Evolutionary conservation across 2,113 vertebrate genomes (phyloP).

Genomic region (Felis catus): F.catus_Fca126_mat1.0 CM031419.1:123162501-123163000

Average conservation of each 20-base stretch:
- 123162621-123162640: background rate
- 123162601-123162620: background rate
- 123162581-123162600: background rate
- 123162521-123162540: background rate
- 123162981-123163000: background rate
- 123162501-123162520: background rate
- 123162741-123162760: background rate
- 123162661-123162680: background rate
- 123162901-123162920: background rate
- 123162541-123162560: background rate
- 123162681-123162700: conserved; percentile 22
- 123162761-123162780: background rate
- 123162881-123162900: background rate
- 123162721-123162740: background rate
- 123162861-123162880: background rate
- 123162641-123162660: background rate
- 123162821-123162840: background rate
- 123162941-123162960: background rate
- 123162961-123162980: conserved; percentile 19
- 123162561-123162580: background rate
- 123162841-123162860: background rate
- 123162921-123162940: background rate
- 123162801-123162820: background rate
- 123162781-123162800: background rate
- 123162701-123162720: background rate